phyloP scores from a whole-genome alignment of 2,113 vertebrate species.

The Myotis lucifugus region DNA sequence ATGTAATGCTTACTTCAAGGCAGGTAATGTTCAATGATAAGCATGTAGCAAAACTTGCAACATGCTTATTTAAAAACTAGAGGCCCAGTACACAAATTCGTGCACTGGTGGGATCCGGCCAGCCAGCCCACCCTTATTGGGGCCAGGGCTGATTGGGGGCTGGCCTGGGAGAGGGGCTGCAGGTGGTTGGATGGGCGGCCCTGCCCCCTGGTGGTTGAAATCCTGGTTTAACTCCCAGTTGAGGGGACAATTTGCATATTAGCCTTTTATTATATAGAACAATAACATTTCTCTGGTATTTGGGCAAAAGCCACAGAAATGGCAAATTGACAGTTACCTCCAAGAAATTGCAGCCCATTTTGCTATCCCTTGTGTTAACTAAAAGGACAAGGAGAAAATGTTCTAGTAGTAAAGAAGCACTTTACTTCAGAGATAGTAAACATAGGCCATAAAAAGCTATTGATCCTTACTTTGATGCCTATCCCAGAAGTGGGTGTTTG shows the following conservation, averaged over 20 bases:
- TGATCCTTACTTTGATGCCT: slow-evolving; percentile 39
- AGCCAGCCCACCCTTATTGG: too few species aligned
- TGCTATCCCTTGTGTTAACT: neutral
- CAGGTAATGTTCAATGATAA: neutral
- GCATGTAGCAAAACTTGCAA: neutral
- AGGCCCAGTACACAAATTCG: too few species aligned
- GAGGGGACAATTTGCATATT: too few species aligned
- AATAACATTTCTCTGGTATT: neutral
- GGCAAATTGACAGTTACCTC: neutral
- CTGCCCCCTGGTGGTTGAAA: too few species aligned
- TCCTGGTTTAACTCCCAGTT: too few species aligned
- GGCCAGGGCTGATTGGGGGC: too few species aligned
- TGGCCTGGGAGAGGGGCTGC: too few species aligned
- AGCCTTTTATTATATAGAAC: neutral
- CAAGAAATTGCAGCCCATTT: neutral
- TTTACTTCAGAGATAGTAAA: slow-evolving; percentile 36
- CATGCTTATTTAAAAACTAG: neutral
- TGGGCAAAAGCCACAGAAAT: neutral
- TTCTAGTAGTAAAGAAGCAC: slow-evolving; percentile 34
- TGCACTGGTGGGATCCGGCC: too few species aligned
- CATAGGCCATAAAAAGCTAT: slow-evolving; percentile 27
- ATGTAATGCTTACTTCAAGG: neutral
- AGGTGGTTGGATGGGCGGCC: too few species aligned
- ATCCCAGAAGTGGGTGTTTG: slow-evolving; percentile 15
- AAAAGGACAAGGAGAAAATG: neutral